A percentile compares a stretch with the other conserved stretches of the same genome.
Evolutionary conservation across 2,113 vertebrate species (phyloP).

Genomic region (Colaptes auratus): DNA sequence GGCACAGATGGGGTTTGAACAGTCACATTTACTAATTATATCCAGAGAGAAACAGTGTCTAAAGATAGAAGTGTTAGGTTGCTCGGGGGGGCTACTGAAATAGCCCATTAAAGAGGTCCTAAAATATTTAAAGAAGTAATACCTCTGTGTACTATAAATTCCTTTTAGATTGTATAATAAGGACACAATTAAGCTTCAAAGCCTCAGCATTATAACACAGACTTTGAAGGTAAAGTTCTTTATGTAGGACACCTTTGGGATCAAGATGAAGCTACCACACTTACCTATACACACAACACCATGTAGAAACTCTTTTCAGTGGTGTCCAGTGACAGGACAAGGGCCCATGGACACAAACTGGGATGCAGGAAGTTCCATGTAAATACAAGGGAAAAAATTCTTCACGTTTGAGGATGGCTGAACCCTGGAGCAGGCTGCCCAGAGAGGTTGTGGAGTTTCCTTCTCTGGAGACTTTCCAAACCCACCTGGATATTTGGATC

Average conservation of each 20-base stretch:
- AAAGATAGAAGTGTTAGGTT: not conserved
- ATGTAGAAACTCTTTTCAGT: not conserved
- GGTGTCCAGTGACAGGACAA: no score
- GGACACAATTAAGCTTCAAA: constrained; percentile 5
- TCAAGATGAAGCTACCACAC: not conserved
- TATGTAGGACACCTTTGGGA: not conserved
- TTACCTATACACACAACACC: not conserved
- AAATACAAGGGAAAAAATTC: no score
- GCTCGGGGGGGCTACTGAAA: constrained; percentile 12
- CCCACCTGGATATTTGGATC: no score
- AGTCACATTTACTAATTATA: constrained; percentile 24
- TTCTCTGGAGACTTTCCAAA: no score
- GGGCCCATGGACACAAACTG: no score
- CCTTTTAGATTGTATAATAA: constrained; percentile 19
- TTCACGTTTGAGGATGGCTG: no score
- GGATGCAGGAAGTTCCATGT: no score
- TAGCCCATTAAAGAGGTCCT: constrained; percentile 19
- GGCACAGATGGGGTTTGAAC: not conserved
- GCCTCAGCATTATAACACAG: not conserved
- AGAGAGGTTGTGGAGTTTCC: no score
- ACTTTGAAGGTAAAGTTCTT: not conserved
- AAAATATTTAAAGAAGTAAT: constrained; percentile 27
- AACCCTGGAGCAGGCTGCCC: no score
- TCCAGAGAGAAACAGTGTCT: not conserved
- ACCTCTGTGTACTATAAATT: not conserved